These are phyloP conservation scores for Sphaerodactylus townsendi DNA, from an alignment of 2,113 vertebrate species.

Conservation along the genomic window DNA sequence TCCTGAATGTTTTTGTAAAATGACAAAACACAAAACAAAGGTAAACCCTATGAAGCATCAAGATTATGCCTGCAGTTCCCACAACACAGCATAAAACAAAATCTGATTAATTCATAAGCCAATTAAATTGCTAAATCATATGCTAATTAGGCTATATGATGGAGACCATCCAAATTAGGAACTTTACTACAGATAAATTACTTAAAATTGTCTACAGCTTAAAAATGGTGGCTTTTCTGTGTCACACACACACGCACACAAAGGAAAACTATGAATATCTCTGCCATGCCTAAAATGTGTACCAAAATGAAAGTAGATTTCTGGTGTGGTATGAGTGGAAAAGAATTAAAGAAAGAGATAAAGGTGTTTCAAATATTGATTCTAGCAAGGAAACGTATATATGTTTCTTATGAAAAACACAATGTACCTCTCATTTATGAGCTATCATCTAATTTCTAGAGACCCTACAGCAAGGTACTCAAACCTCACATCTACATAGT, in stretches of 20 bases:
- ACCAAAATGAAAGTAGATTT: not conserved
- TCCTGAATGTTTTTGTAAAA: too few species aligned
- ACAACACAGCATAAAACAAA: too few species aligned
- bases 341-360: not conserved
- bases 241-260: not conserved
- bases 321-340: not conserved
- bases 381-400: not conserved
- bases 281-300: not conserved
- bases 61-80: too few species aligned
- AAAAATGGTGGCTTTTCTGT: not conserved
- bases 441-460: too few species aligned
- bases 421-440: too few species aligned
- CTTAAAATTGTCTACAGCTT: not conserved
- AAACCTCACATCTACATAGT: slow-evolving; percentile 16
- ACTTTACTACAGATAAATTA: not conserved
- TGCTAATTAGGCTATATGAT: too few species aligned
- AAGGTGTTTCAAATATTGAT: not conserved
- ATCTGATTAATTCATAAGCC: too few species aligned
- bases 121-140: too few species aligned
- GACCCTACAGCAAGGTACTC: not conserved
- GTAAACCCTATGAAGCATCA: too few species aligned
- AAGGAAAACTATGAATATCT: not conserved
- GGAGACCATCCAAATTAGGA: not conserved
- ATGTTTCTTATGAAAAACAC: not conserved
- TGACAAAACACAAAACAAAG: too few species aligned